These are phyloP conservation scores for Agriotes lineatus DNA, from an alignment of 2,888 invertebrate species.

Conservation along the genomic window DNA sequence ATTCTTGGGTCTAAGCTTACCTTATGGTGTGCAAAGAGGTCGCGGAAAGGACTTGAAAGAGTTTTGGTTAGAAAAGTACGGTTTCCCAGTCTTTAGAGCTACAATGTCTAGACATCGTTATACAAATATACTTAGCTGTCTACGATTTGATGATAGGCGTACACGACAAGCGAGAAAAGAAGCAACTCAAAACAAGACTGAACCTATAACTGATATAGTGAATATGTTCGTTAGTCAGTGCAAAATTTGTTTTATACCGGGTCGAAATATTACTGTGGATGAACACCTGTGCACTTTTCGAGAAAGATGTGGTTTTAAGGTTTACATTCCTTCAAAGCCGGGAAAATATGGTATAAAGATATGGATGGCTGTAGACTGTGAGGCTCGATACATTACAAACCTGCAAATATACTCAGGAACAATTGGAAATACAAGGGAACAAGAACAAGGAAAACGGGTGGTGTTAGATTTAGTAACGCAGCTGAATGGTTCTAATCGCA, in stretches of 20 bases:
- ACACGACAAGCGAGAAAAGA: slow-evolving; percentile 1
- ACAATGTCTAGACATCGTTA: too few relatives aligned
- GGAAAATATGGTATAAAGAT: background rate
- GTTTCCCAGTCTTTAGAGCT: too few relatives aligned
- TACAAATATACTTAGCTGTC: background rate
- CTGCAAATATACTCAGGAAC: background rate
- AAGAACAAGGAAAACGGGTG: slow-evolving; percentile 8
- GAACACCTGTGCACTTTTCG: background rate
- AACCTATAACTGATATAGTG: background rate
- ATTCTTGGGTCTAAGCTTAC: background rate
- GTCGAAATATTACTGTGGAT: slow-evolving; percentile 2
- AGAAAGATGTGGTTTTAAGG: background rate
- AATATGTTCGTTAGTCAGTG: background rate
- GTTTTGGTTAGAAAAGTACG: too few relatives aligned
- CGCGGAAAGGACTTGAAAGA: background rate
- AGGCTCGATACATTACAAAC: background rate
- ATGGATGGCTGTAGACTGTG: background rate
- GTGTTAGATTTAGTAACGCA: background rate
- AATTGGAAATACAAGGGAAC: background rate
- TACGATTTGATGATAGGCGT: background rate
- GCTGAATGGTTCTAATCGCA: background rate
- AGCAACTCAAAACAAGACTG: slow-evolving; percentile 1
- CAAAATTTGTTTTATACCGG: background rate
- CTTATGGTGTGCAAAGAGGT: too few relatives aligned
- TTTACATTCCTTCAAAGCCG: background rate